Percentiles rank a stretch among this genome's conserved stretches.
Conservation (phyloP, 2,113 vertebrate species). For the Cinclus mexicanus region DNA sequence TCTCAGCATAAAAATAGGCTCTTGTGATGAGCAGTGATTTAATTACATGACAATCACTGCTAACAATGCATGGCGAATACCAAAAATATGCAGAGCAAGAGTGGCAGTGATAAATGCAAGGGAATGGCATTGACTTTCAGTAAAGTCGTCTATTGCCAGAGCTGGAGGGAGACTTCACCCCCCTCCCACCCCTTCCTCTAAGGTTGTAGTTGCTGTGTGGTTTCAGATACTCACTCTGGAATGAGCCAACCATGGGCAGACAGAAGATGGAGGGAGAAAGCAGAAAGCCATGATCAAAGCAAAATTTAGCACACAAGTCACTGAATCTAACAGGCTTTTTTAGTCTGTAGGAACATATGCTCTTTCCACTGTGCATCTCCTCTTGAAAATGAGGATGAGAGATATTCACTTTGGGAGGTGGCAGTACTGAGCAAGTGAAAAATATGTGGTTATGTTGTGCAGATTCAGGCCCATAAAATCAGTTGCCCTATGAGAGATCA, state of each 20-base stretch:
- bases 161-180: neutral
- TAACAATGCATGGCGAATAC: constrained; percentile 87
- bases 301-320: constrained; percentile 6
- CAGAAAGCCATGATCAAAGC: constrained; percentile 20
- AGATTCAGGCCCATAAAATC: neutral
- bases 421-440: constrained; percentile 5
- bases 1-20: constrained; percentile 92
- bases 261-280: constrained; percentile 10
- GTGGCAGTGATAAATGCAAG: constrained; percentile 92
- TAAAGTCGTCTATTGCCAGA: constrained; percentile 60
- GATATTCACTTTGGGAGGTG: neutral
- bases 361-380: neutral
- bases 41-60: constrained; percentile 98
- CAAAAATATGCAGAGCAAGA: constrained; percentile 82
- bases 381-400: neutral
- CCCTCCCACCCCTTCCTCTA: neutral
- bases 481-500: neutral
- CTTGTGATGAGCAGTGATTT: constrained; percentile 91
- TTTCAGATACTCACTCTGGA: neutral
- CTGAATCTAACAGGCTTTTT: neutral
- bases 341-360: neutral
- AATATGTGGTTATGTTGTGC: neutral
- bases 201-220: neutral
- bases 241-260: neutral
- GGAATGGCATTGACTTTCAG: constrained; percentile 75